Evolutionary conservation across 2,113 vertebrate species (phyloP).

Genomic region (Ptychochromis oligacanthus): DNA sequence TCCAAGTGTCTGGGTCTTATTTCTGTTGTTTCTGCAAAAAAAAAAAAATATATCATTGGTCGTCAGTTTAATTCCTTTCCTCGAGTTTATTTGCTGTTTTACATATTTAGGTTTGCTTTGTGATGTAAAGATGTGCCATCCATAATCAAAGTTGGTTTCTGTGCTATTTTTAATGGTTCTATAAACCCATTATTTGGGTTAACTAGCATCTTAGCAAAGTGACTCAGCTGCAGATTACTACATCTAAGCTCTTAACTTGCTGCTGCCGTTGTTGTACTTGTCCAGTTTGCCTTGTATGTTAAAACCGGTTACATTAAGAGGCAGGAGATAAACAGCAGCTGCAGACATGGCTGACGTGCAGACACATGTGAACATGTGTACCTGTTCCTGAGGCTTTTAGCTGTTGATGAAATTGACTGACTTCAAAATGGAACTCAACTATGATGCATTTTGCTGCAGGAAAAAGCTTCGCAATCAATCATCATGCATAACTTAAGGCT

Average conservation of each 20-base stretch:
- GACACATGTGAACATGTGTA: constrained; percentile 3
- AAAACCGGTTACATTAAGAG: constrained; percentile 36
- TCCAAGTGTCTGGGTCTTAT: constrained; percentile 1
- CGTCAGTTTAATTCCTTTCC: constrained; percentile 20
- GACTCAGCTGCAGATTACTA: constrained; percentile 48
- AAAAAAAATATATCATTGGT: constrained; percentile 26
- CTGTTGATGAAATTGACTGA: constrained; percentile 22
- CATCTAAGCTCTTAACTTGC: constrained; percentile 34
- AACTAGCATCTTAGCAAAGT: constrained; percentile 34
- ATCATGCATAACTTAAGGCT: constrained; percentile 37
- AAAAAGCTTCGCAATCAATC: constrained; percentile 41
- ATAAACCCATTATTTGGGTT: constrained; percentile 38
- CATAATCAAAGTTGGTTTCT: constrained; percentile 37
- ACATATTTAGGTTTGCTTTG: constrained; percentile 37
- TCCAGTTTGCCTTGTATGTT: constrained; percentile 41
- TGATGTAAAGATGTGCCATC: constrained; percentile 72
- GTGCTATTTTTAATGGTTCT: constrained; percentile 46
- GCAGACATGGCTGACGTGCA: neutral
- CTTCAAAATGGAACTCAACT: constrained; percentile 3
- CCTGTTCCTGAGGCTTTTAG: constrained; percentile 16
- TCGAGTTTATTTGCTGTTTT: constrained; percentile 25
- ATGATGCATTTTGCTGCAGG: constrained; percentile 33
- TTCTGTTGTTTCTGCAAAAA: constrained; percentile 35
- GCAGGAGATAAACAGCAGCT: constrained; percentile 14
- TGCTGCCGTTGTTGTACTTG: constrained; percentile 29